Base-by-base conservation (phyloP, 2,888 invertebrate genomes). In the Drosophila nigricruria region DNA sequence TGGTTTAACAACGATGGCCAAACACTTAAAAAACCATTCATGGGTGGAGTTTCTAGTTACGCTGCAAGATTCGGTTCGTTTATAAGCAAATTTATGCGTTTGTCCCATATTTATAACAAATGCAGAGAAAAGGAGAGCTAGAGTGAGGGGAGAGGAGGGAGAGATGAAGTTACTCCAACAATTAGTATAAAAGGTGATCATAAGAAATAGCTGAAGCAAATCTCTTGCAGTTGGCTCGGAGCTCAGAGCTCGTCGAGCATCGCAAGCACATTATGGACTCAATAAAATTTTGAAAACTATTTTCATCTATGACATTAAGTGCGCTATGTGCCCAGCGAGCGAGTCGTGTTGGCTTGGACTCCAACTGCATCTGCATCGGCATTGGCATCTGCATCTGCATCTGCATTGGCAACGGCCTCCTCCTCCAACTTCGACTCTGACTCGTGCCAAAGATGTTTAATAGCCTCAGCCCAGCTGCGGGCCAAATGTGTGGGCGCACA, bases 371-470 rank as follows among this genome's bases (percentile, higher is more conserved):
- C 25, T 34, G 69, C 45, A 53, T 59, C 60, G 23, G 47, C 65
- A n/a, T 45, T 43, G 23, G 34, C 18, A 23, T 53, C n/a, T 4
- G 20, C 43, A 43, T 23, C 2, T 10, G 43, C 52, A 52, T 45
- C n/a, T 20, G 61, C 50, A 45, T 58, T 60, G 36, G 50, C 65
- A 23, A 38, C 49, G n/a, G 43, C 18, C 12, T 54, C 27, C 4
- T n/a, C 25, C 25, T 30, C 18, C 1, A 14, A 1, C 25, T 30
- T 14, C 1, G 20, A 1, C n/a, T 60, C 18, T 49, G 82, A 70
- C 86, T 88, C 86, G 88, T 83, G 86, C 83, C 88, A 85, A 82
- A 85, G 88, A 74, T 83, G 88, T 85, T 88, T 85, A 88, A 88
- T 82, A 85, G 82, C 67, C 69, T 64, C 58, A 57, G 65, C 67